These are phyloP conservation scores for Notarius lentiginosus DNA, from an alignment of 2,113 vertebrate species.

Conservation along the genomic window DNA sequence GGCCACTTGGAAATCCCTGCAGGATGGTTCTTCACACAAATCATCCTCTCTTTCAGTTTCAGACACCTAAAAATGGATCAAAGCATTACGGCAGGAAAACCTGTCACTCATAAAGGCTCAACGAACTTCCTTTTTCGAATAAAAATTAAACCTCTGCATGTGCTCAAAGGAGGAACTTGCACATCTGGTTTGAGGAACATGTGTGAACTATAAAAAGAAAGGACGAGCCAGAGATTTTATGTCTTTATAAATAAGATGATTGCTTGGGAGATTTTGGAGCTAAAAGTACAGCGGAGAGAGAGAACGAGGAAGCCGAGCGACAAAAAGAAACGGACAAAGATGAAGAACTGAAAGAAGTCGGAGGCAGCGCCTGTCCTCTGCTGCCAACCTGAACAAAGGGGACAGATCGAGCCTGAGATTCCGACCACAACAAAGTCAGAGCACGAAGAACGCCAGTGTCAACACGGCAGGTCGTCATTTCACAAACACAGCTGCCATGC, in stretches of 20 bases:
- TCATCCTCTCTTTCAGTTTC: constrained; percentile 16
- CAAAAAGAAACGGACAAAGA: constrained; percentile 13
- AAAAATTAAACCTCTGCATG: neutral
- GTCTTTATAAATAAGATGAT: neutral
- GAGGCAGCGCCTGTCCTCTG: neutral
- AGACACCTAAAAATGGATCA: neutral
- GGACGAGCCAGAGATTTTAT: neutral
- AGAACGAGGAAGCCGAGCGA: neutral
- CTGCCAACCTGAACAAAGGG: constrained; percentile 1
- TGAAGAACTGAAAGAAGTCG: neutral
- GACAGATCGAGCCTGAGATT: constrained; percentile 10
- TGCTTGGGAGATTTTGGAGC: neutral
- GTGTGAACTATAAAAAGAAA: neutral
- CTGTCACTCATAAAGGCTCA: neutral
- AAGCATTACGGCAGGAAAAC: constrained; percentile 28
- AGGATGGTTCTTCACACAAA: constrained; percentile 8
- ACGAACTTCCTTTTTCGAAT: constrained; percentile 4
- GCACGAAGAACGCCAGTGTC: neutral
- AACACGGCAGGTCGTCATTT: too few relatives aligned
- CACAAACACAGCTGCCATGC: too few relatives aligned
- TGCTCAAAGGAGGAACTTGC: constrained; percentile 24
- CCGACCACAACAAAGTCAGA: neutral
- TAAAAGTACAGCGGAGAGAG: neutral
- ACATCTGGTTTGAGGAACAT: neutral
- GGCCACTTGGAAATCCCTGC: neutral